Evolutionary conservation across 2,113 vertebrate species (phyloP).

Genomic region (Oplegnathus fasciatus): DNA sequence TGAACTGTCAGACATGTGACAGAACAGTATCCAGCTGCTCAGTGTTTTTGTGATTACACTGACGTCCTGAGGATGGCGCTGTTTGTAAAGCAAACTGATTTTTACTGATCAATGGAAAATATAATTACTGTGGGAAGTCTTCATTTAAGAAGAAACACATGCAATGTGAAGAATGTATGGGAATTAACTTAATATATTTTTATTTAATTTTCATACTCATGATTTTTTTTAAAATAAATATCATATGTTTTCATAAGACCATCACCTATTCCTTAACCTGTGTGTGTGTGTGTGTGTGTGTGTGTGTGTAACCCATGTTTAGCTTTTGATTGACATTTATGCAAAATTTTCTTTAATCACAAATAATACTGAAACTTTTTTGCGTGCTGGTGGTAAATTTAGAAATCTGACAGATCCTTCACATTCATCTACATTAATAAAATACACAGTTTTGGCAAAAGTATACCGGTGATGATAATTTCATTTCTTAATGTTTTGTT

Average conservation of each 20-base stretch:
- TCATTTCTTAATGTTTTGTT: background rate
- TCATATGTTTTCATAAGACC: background rate
- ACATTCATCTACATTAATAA: background rate
- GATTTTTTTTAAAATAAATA: background rate
- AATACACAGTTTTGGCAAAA: background rate
- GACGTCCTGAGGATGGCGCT: constrained; percentile 40
- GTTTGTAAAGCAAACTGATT: constrained; percentile 17
- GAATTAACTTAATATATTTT: background rate
- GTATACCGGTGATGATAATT: background rate
- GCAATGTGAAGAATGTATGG: background rate
- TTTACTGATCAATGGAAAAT: background rate
- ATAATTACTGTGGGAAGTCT: background rate
- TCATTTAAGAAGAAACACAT: background rate
- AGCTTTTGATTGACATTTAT: background rate
- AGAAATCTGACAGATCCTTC: background rate
- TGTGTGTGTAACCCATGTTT: background rate
- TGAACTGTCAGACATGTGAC: background rate
- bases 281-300: constrained; percentile 7
- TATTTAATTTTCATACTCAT: background rate
- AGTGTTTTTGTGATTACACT: background rate
- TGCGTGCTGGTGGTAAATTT: background rate
- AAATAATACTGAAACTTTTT: background rate
- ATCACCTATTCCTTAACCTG: background rate
- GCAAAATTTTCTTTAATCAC: background rate
- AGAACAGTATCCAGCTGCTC: background rate